Evolutionary conservation across 2,888 invertebrate genomes (phyloP), one percentile per base, ranked within the genome.

Genomic region (Lordiphosa fenestrarum): DNA sequence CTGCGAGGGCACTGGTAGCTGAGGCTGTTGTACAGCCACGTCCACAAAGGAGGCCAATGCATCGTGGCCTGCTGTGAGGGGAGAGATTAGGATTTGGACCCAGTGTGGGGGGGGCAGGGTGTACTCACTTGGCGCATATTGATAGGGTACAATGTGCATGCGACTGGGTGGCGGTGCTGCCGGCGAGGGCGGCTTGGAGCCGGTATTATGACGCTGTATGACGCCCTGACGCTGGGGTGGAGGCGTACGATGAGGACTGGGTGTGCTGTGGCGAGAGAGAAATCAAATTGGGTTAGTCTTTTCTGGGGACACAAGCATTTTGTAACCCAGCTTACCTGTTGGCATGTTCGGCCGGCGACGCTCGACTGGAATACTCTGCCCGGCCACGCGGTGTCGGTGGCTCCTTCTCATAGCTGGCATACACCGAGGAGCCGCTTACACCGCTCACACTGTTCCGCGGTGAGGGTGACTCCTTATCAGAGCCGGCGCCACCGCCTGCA

Each of bases 21-120:
- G 95, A 0, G 96, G 95, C 83, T 97, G 97, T 73, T 96, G 95
- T 1, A 95, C 95, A n/a, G 97, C 97, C 10, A 96, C 95, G 88
- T 97, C 96, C 6, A 97, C 97, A 52, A 97, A 90, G 49, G 95
- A 95, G 33, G 95, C 94, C 85, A 97, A 93, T 1, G 96, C 96
- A 89, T 97, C 97, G 88, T 96, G 95, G 13, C 95, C 95, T 87
- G 82, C 87, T 88, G 39, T 2, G 0, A 5, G 15, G 3, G 15
- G 4, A 9, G 2, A 7, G 23, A 7, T 21, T 5, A 1, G 0
- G 10, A 35, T 25, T 37, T 4, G 2, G 0, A 6, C 38, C 10
- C 19, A 48, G 12, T 33, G 21, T 19, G n/a, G 0, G 7, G 7
- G 6, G 2, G 2, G 15, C 0, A 4, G 12, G 7, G 10, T 1